Conservation (phyloP, 2,888 invertebrate species). For the Pinctada fucata region DNA sequence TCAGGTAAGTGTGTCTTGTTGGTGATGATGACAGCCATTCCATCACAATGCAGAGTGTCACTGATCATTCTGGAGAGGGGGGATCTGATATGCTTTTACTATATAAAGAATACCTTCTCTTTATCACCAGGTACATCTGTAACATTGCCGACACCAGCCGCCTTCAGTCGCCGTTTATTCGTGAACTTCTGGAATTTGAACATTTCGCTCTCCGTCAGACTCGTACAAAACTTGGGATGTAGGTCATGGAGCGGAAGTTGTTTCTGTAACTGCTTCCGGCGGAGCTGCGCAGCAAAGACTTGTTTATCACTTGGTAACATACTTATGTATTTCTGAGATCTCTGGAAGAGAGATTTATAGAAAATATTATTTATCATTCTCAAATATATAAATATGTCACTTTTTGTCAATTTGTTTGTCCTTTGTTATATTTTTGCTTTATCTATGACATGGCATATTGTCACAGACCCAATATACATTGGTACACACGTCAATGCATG, state of each 20-base stretch:
- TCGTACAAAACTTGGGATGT: slow-evolving; percentile 66
- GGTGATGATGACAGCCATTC: no score
- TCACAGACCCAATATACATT: no score
- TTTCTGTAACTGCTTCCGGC: slow-evolving; percentile 64
- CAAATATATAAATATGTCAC: no score
- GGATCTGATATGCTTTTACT: no score
- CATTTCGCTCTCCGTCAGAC: slow-evolving; percentile 60
- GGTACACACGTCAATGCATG: no score
- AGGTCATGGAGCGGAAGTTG: slow-evolving; percentile 69
- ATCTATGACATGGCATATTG: no score
- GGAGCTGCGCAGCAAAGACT: slow-evolving; percentile 65
- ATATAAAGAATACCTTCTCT: slow-evolving; percentile 41
- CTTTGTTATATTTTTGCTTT: no score
- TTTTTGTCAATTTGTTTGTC: no score
- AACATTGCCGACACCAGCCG: slow-evolving; percentile 66
- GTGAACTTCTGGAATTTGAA: slow-evolving; percentile 67
- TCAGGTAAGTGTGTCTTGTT: no score
- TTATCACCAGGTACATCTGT: slow-evolving; percentile 57
- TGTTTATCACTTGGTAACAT: slow-evolving; percentile 70
- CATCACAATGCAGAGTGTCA: no score
- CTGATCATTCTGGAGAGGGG: no score
- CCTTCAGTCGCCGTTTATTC: slow-evolving; percentile 60
- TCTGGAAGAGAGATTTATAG: slow-evolving; percentile 45
- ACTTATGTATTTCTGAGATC: slow-evolving; percentile 67
- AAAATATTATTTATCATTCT: not conserved